Conservation (phyloP, 2,888 invertebrate genomes). For the Meganola albula region DNA sequence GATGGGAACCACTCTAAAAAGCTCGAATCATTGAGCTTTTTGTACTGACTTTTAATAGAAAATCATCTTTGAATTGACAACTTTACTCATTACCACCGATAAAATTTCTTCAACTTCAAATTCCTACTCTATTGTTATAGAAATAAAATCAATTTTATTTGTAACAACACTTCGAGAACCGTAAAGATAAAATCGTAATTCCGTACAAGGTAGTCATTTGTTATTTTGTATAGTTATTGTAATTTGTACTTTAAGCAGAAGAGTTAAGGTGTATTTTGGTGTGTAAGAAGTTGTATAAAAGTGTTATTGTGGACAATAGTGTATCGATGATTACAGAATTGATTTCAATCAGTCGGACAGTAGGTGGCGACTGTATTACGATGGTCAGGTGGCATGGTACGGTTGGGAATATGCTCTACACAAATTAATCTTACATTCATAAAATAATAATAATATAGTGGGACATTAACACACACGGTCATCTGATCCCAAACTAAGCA, state of each 20-base stretch:
- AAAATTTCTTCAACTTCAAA: too few species aligned
- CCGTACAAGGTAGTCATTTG: too few species aligned
- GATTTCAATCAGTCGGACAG: conserved; percentile 67
- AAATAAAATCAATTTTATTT: too few species aligned
- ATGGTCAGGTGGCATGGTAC: conserved; percentile 22
- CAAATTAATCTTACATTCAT: not conserved
- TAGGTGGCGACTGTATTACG: conserved; percentile 70
- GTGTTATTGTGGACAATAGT: conserved; percentile 39
- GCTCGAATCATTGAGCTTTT: conserved; percentile 58
- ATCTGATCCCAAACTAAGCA: too few species aligned
- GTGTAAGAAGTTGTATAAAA: conserved; percentile 8
- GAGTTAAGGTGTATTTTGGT: conserved; percentile 15
- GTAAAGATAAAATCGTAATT: too few species aligned
- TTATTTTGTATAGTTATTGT: too few species aligned
- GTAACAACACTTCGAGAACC: too few species aligned
- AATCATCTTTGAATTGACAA: conserved; percentile 43
- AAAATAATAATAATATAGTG: too few species aligned
- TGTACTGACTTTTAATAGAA: conserved; percentile 52
- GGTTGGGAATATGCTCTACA: conserved; percentile 25
- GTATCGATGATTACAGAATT: conserved; percentile 64
- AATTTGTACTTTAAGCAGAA: too few species aligned
- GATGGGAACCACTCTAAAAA: conserved; percentile 61
- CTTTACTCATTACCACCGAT: conserved; percentile 13
- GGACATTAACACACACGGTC: too few species aligned
- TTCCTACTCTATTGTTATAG: not conserved